Percentiles rank a stretch among this genome's conserved stretches.
Conservation (phyloP, 2,113 vertebrate genomes). For the Procavia capensis region DNA sequence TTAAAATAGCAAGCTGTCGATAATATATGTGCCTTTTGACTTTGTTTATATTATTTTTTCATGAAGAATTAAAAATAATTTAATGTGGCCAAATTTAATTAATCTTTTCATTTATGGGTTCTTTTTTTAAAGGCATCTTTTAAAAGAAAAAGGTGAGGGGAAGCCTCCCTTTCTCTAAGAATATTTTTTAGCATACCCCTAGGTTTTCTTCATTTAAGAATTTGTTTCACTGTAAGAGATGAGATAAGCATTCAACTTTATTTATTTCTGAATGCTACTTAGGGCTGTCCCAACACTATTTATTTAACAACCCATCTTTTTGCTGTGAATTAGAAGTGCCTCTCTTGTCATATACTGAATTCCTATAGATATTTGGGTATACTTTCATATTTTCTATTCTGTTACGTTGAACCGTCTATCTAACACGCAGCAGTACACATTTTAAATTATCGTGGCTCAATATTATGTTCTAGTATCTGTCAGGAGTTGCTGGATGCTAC, state of each 20-base stretch:
- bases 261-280: neutral
- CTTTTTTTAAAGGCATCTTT: neutral
- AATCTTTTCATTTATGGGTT: constrained; percentile 44
- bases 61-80: constrained; percentile 65
- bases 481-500: neutral
- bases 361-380: neutral
- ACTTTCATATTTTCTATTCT: neutral
- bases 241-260: neutral
- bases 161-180: neutral
- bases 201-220: constrained; percentile 31
- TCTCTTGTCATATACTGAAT: neutral
- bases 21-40: constrained; percentile 67
- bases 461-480: neutral
- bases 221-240: neutral
- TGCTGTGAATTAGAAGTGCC: neutral
- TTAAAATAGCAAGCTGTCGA: constrained; percentile 75
- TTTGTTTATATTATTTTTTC: constrained; percentile 69
- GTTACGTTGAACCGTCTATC: neutral
- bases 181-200: neutral
- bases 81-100: constrained; percentile 37
- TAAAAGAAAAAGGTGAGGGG: neutral
- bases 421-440: neutral
- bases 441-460: constrained; percentile 12
- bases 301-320: neutral
- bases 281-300: neutral